Conservation (phyloP, 2,888 invertebrate species). For the Microplitis deprimator region DNA sequence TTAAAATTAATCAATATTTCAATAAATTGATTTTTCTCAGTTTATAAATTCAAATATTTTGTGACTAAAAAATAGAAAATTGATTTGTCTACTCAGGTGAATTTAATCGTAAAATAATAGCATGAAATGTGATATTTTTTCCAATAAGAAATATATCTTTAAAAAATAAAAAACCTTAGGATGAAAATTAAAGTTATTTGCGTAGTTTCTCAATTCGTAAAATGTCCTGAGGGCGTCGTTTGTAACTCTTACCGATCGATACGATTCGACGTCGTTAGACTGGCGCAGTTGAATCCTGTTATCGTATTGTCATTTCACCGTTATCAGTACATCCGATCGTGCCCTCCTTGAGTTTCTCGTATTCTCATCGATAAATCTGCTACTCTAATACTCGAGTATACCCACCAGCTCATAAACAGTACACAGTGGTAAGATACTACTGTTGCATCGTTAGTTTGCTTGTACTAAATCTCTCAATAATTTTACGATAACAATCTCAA, state of each 20-base stretch:
- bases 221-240: slow-evolving; percentile 29
- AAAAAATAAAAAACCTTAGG: not conserved
- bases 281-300: slow-evolving; percentile 32
- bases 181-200: slow-evolving; percentile 4
- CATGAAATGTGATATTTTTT: not conserved
- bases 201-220: slow-evolving; percentile 8
- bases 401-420: not conserved
- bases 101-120: not conserved
- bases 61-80: not conserved
- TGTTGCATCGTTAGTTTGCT: slow-evolving; percentile 12
- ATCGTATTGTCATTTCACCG: slow-evolving; percentile 29
- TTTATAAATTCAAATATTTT: not conserved
- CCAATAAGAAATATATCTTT: not conserved
- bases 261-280: slow-evolving; percentile 29
- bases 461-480: slow-evolving; percentile 13
- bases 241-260: slow-evolving; percentile 27
- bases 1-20: not conserved
- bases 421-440: not conserved
- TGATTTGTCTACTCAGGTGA: not conserved
- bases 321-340: slow-evolving; percentile 29
- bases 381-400: not conserved
- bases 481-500: slow-evolving; percentile 23
- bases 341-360: slow-evolving; percentile 18
- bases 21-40: not conserved
- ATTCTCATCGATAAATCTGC: not conserved